Evolutionary conservation across 2,113 vertebrate species (phyloP).

Genomic region (Chaetodon auriga): DNA sequence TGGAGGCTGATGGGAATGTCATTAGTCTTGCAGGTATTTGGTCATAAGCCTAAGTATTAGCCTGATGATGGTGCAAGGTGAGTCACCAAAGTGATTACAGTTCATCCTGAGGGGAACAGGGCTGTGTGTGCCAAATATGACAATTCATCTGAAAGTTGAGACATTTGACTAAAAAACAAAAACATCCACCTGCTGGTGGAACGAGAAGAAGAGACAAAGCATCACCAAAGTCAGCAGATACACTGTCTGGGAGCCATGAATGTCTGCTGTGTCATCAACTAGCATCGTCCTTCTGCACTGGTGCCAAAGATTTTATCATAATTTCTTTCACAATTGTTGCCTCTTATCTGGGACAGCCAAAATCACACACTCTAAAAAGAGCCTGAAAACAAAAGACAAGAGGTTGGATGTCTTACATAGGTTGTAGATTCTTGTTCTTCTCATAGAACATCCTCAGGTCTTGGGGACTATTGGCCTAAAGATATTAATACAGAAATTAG

Average conservation of each 20-base stretch:
- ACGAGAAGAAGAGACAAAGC: no score
- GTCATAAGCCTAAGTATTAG: no score
- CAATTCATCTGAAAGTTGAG: background rate
- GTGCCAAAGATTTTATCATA: background rate
- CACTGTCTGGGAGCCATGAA: background rate
- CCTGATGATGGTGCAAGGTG: no score
- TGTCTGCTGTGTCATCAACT: background rate
- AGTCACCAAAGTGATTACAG: no score
- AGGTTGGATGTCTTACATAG: conserved; percentile 87
- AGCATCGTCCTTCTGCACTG: background rate
- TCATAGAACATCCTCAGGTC: conserved; percentile 98
- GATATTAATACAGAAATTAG: background rate
- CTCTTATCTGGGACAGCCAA: background rate
- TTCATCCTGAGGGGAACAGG: no score
- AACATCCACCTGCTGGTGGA: no score
- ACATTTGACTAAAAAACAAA: background rate
- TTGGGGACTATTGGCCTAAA: conserved; percentile 95
- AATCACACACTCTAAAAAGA: background rate
- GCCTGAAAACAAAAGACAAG: background rate
- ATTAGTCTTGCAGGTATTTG: no score
- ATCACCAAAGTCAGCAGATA: background rate
- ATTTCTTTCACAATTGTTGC: background rate
- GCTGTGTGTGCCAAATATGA: background rate
- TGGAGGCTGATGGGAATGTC: no score
- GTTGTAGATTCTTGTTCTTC: conserved; percentile 94